Conservation (phyloP, 2,888 invertebrate genomes). For the Lamellibrachia satsuma region DNA sequence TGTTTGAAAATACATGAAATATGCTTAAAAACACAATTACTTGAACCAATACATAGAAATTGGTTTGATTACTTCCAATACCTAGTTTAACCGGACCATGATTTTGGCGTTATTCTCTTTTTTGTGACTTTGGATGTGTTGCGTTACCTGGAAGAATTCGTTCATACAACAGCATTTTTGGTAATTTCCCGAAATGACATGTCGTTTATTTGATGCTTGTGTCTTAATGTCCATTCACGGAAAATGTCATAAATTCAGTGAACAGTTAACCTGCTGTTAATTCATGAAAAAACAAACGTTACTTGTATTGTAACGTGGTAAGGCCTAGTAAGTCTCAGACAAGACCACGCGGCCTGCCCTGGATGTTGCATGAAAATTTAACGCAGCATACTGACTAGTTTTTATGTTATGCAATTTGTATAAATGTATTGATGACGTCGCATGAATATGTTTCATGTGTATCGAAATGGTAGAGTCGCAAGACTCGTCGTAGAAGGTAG, state of each 20-base stretch:
- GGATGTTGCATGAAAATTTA: not conserved
- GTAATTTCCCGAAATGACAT: not conserved
- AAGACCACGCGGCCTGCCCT: constrained; percentile 17
- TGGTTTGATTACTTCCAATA: not conserved
- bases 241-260: not conserved
- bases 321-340: not conserved
- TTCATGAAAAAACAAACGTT: not conserved
- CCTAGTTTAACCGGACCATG: not conserved
- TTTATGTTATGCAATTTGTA: not conserved
- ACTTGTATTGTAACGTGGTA: not conserved
- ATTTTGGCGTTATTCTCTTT: not conserved
- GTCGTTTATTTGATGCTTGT: not conserved
- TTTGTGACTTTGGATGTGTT: not conserved
- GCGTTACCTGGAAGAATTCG: not conserved
- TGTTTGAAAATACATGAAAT: not conserved
- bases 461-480: too few relatives aligned
- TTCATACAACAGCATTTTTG: not conserved
- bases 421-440: not conserved
- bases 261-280: not conserved
- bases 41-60: not conserved
- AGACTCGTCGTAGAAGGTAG: too few relatives aligned
- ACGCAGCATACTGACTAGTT: not conserved
- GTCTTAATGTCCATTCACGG: not conserved
- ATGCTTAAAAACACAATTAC: not conserved
- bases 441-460: too few relatives aligned